These are phyloP conservation scores for Chlamydotis undulata DNA, from an alignment of 2,113 vertebrate species.

Conservation along the genomic window DNA sequence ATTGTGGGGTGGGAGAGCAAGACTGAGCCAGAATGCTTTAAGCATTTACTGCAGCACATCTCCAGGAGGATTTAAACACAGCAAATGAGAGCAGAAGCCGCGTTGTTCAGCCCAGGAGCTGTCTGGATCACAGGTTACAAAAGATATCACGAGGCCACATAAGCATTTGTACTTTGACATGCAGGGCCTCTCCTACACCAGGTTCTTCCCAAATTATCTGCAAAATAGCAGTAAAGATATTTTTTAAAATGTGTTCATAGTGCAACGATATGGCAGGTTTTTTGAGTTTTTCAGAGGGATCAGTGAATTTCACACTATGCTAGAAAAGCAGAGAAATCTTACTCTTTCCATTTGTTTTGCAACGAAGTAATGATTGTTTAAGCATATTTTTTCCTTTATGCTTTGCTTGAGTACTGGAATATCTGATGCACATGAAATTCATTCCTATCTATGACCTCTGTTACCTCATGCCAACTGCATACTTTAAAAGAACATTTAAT, in stretches of 20 bases:
- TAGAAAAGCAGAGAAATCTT: background rate
- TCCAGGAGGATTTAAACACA: background rate
- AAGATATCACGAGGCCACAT: background rate
- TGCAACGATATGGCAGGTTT: background rate
- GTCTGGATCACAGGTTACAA: background rate
- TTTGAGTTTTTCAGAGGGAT: constrained; percentile 6
- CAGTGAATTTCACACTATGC: background rate
- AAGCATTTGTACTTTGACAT: background rate
- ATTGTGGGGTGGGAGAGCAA: background rate
- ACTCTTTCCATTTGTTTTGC: background rate
- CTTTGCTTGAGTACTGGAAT: background rate
- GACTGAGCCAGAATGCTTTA: background rate
- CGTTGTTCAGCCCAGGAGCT: background rate
- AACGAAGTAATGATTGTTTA: background rate
- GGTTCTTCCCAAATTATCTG: background rate
- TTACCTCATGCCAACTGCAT: background rate
- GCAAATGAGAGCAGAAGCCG: background rate
- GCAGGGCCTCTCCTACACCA: background rate
- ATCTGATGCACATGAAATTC: background rate
- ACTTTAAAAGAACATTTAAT: constrained; percentile 3
- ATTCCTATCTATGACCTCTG: background rate
- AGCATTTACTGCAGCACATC: background rate
- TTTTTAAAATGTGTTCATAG: background rate
- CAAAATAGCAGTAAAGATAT: background rate
- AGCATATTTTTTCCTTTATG: background rate